Evolutionary conservation across 2,888 invertebrate genomes (phyloP).

Genomic region (Heteromyza rotundicornis): DNA sequence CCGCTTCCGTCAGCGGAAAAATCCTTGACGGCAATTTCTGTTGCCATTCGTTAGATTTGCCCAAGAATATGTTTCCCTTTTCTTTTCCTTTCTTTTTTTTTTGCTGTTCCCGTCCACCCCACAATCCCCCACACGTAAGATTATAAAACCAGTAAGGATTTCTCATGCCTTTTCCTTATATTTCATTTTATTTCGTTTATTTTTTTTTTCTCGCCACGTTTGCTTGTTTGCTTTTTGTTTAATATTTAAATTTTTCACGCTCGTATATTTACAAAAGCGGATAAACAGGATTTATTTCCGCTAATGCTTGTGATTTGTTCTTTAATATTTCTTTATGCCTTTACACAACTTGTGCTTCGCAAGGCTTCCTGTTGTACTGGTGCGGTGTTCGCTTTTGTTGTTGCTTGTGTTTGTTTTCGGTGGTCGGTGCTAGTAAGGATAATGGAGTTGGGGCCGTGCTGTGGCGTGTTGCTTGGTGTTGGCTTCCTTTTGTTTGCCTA

Average conservation of each 20-base stretch:
- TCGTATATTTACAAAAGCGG: slow-evolving; percentile 36
- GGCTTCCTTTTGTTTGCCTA: neutral
- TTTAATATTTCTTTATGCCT: slow-evolving; percentile 52
- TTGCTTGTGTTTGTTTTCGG: neutral
- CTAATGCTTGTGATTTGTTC: slow-evolving; percentile 53
- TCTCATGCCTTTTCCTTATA: neutral
- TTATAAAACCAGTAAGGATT: neutral
- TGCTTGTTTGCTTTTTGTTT: slow-evolving; percentile 15
- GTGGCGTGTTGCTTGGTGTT: neutral
- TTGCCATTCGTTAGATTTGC: neutral
- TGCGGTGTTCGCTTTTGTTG: neutral
- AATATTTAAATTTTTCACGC: slow-evolving; percentile 50
- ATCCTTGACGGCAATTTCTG: neutral
- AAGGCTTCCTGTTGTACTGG: neutral
- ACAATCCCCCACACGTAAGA: no score
- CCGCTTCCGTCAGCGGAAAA: neutral
- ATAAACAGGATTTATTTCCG: slow-evolving; percentile 52
- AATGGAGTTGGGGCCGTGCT: neutral
- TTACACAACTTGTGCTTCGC: neutral
- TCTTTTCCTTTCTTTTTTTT: neutral
- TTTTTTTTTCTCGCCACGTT: slow-evolving; percentile 23
- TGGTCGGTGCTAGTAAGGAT: neutral
- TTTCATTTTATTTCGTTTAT: slow-evolving; percentile 32
- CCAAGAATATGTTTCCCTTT: neutral
- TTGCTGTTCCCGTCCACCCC: neutral